A percentile compares a stretch with the other conserved stretches of the same genome.
Evolutionary conservation across 1,140 invertebrate genomes (phyloP).

Genomic region (Drosophila trapezifrons): DNA sequence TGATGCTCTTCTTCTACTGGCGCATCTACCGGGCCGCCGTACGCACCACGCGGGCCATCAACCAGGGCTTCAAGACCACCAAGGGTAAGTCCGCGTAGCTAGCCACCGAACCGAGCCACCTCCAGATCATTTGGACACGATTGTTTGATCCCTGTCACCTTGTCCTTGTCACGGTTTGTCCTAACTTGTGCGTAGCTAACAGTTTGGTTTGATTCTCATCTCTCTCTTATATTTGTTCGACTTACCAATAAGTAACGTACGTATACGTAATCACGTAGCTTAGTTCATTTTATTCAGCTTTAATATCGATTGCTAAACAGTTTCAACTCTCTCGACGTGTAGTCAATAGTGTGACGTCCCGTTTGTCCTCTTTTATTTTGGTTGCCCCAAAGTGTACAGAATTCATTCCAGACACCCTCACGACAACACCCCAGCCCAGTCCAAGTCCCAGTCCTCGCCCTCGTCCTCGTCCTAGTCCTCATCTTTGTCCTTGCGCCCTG

Average conservation of each 20-base stretch:
- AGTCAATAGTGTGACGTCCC: conserved; percentile 76
- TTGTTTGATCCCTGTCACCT: conserved; percentile 52
- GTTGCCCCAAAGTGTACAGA: conserved; percentile 44
- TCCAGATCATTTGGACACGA: conserved; percentile 61
- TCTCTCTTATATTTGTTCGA: conserved; percentile 49
- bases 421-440: conserved; percentile 6
- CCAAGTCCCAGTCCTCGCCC: conserved; percentile 26
- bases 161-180: conserved; percentile 41
- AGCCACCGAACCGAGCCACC: conserved; percentile 7
- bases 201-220: conserved; percentile 61
- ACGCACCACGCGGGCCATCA: conserved; percentile 86
- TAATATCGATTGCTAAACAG: conserved; percentile 66
- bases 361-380: conserved; percentile 55
- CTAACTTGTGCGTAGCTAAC: conserved; percentile 80
- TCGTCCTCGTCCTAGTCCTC: conserved; percentile 26
- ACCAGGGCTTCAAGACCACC: conserved; percentile 96
- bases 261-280: conserved; percentile 62
- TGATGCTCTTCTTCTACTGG: conserved; percentile 96
- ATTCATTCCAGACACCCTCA: conserved; percentile 34
- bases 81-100: conserved; percentile 86
- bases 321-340: conserved; percentile 74
- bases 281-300: conserved; percentile 73
- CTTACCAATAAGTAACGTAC: conserved; percentile 58
- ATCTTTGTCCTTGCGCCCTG: conserved; percentile 29
- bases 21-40: conserved; percentile 94